Base-by-base conservation (phyloP, 2,888 invertebrate genomes). In the Oligia latruncula region DNA sequence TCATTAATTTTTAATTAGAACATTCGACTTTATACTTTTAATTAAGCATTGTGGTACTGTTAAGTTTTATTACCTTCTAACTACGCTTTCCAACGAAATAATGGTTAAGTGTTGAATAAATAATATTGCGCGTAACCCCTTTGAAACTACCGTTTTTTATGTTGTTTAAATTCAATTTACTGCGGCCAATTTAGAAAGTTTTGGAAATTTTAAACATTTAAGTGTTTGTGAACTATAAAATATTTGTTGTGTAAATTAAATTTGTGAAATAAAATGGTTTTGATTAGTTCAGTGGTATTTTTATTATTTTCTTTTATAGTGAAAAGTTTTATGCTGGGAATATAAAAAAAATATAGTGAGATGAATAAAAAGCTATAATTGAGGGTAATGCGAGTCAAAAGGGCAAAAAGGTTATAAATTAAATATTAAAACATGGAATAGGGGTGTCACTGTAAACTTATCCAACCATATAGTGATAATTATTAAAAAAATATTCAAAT, bases 1-100 rank as follows among this genome's bases (percentile, higher is more conserved):
- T 88, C 82, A 90, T 91, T 87, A 88, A 76, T 85, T 87, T 91
- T 90, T 90, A 91, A 91, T 89, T 87, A 88, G 83, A 83, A 81
- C 84, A 83, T 87, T 89, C 72, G 78, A 78, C 84, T 88, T 87
- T 85, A 86, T 85, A 89, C 79, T 90, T 90, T 88, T 87, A 91
- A 90, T 90, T 89, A 91, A 89, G 87, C 82, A 89, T 88, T 91
- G 91, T 91, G 88, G 88, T 82, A 81, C 70, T 85, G 80, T 91
- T 88, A 88, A 87, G 49, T 86, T 90, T 91, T 88, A 90, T 89
- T 75, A 43, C 72, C 80, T 68, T 74, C 81, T 83, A 88, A 86
- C 82, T 79, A 82, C 75, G 70, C 70, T 82, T 80, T 82, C 77
- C 46, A 82, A 67, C 72, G 71, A 71, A 82, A 77, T 87, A 74